phyloP scores from a whole-genome alignment of 2,113 vertebrate genomes.

The Miniopterus natalensis region DNA sequence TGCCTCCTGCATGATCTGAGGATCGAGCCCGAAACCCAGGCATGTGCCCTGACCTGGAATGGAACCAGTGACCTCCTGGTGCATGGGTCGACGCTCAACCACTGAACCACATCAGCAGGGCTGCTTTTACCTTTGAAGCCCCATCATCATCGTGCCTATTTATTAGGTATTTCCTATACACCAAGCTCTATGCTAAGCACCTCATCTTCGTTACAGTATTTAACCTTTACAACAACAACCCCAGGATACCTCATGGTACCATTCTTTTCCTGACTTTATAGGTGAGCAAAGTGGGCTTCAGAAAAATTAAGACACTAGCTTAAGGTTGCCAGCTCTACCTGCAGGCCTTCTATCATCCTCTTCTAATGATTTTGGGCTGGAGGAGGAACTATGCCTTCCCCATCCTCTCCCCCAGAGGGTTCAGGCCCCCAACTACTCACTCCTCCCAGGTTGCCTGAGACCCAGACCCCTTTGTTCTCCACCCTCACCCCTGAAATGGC shows the following conservation, averaged over 20 bases:
- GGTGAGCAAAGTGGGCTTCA: neutral
- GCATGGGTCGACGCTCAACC: too few relatives aligned
- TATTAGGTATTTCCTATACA: neutral
- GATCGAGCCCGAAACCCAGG: too few relatives aligned
- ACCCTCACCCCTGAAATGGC: neutral
- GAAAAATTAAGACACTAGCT: constrained; percentile 58
- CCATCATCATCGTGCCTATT: neutral
- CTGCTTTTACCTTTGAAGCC: neutral
- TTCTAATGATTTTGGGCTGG: neutral
- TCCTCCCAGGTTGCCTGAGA: neutral
- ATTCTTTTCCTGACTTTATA: constrained; percentile 47
- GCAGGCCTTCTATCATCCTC: neutral
- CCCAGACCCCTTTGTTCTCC: constrained; percentile 37
- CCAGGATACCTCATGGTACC: neutral
- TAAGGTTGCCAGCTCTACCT: neutral
- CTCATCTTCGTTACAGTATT: constrained; percentile 6
- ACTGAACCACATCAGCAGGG: too few relatives aligned
- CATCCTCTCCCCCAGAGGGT: neutral
- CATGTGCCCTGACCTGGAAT: too few relatives aligned
- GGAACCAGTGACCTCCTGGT: too few relatives aligned
- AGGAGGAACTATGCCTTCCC: neutral
- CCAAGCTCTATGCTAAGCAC: neutral
- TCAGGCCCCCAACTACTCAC: neutral
- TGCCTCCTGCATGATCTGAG: too few relatives aligned
- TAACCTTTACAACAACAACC: constrained; percentile 16